phyloP scores from a whole-genome alignment of 2,797 vertebrate species.

The Chrosomus eos region DNA sequence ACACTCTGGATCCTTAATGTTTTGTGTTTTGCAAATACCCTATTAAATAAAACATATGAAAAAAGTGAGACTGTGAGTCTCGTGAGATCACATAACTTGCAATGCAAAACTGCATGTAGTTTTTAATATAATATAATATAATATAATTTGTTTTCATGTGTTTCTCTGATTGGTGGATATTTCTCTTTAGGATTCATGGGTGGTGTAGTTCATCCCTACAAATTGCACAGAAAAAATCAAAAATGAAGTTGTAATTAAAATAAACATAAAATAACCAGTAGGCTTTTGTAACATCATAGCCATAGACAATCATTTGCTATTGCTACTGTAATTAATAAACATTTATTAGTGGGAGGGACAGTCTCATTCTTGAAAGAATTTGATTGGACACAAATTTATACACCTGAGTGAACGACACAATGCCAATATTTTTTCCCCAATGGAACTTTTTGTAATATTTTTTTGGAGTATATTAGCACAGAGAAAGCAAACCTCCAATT shows the following conservation, averaged over 20 bases:
- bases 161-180: background rate
- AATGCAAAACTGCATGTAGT: background rate
- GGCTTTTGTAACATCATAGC: background rate
- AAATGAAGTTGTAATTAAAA: background rate
- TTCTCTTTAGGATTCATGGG: background rate
- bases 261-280: background rate
- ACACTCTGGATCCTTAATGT: background rate
- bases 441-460: background rate
- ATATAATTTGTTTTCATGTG: background rate
- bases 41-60: background rate
- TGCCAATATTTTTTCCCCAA: background rate
- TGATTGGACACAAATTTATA: background rate
- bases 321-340: background rate
- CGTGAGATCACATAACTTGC: background rate
- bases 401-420: background rate
- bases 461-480: background rate
- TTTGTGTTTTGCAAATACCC: background rate
- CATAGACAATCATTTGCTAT: background rate
- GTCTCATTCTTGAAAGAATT: background rate
- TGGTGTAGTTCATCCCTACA: background rate
- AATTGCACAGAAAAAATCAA: background rate
- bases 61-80: background rate
- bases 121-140: background rate
- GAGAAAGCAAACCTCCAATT: background rate
- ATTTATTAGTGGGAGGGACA: background rate